phyloP scores from a whole-genome alignment of 2,888 invertebrate species.

The Pegoplata infirma region DNA sequence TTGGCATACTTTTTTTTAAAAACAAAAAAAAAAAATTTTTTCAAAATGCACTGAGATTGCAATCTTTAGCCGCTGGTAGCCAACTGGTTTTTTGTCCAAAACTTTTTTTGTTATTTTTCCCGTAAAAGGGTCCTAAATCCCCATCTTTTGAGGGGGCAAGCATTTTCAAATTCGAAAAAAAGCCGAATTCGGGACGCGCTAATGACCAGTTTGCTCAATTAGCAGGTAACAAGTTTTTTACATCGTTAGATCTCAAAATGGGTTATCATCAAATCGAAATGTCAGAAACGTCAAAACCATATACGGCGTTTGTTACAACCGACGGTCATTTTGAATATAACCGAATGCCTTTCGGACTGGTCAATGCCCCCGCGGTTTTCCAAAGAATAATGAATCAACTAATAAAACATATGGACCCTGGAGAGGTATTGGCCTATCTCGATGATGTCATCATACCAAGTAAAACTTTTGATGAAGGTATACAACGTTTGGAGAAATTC shows the following conservation, averaged over 20 bases:
- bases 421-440: background rate
- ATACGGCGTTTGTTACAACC: slow-evolving; percentile 50
- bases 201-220: slow-evolving; percentile 46
- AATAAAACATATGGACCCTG: background rate
- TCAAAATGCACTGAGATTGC: no score
- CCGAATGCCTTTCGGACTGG: slow-evolving; percentile 43
- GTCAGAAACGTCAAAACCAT: slow-evolving; percentile 24
- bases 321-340: slow-evolving; percentile 44
- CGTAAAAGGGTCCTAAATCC: no score
- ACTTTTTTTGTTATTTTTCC: no score
- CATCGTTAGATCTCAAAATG: slow-evolving; percentile 44
- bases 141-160: no score
- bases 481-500: background rate
- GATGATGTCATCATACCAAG: slow-evolving; percentile 1
- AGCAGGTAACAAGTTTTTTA: slow-evolving; percentile 44
- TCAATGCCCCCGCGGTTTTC: slow-evolving; percentile 43
- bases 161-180: no score
- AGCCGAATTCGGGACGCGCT: no score
- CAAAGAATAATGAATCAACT: slow-evolving; percentile 20
- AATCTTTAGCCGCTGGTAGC: no score
- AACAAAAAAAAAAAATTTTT: no score
- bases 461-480: background rate
- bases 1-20: no score
- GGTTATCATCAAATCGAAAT: slow-evolving; percentile 57
- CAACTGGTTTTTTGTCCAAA: no score